These are phyloP conservation scores for Himalopsyche phryganea DNA, from an alignment of 1,140 invertebrate species.

Conservation along the genomic window DNA sequence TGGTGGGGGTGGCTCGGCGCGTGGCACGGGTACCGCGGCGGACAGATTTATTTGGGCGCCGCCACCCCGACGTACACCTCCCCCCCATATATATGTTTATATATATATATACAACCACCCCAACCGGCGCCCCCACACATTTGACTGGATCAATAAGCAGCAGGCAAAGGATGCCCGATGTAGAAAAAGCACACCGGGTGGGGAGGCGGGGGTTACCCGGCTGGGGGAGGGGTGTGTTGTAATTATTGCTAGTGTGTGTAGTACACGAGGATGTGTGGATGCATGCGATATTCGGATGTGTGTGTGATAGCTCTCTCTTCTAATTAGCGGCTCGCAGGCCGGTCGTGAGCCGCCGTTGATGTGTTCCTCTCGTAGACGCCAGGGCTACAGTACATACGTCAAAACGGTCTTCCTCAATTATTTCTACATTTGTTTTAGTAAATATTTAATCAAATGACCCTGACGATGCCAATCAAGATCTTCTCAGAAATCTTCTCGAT, in stretches of 20 bases:
- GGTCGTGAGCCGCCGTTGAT: conserved; percentile 40
- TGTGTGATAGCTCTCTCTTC: conserved; percentile 40
- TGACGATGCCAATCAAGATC: no score
- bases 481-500: no score
- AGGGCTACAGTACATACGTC: no score
- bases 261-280: conserved; percentile 19
- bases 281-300: no score
- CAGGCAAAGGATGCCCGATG: conserved; percentile 57
- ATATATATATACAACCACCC: conserved; percentile 29
- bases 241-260: conserved; percentile 35
- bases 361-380: no score
- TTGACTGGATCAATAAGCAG: conserved; percentile 57
- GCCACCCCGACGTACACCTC: conserved; percentile 40
- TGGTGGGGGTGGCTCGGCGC: conserved; percentile 44
- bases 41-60: conserved; percentile 56
- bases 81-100: conserved; percentile 27
- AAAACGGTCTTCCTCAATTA: no score
- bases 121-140: conserved; percentile 47
- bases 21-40: conserved; percentile 54
- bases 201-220: conserved; percentile 49
- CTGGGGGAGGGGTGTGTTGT: conserved; percentile 53
- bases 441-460: no score
- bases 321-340: conserved; percentile 53
- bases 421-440: no score
- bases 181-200: conserved; percentile 57